Percentiles rank a stretch among this genome's conserved stretches.
Evolutionary conservation across 2,797 vertebrate genomes (phyloP).

Genomic region (Hydrophis major): DNA sequence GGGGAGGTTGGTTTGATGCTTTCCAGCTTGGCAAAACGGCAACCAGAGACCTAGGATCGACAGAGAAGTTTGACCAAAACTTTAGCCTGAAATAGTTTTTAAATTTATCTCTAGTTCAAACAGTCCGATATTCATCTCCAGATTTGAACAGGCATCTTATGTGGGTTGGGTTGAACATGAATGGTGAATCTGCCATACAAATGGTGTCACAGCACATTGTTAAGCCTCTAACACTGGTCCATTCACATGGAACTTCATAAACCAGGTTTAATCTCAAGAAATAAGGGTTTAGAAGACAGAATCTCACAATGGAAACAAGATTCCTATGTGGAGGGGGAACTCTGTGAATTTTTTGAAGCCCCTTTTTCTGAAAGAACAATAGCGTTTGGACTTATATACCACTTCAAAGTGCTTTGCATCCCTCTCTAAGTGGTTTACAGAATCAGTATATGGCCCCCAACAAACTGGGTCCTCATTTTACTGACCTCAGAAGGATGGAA

Average conservation of each 20-base stretch:
- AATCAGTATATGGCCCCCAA: no score
- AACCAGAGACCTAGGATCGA: background rate
- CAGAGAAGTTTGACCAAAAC: background rate
- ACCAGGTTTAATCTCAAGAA: background rate
- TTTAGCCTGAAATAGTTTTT: background rate
- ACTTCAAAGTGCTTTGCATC: no score
- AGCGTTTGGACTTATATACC: no score
- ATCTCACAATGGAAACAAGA: background rate
- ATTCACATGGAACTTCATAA: background rate
- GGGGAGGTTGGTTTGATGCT: background rate
- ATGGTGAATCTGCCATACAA: background rate
- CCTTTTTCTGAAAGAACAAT: background rate
- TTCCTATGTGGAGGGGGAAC: no score
- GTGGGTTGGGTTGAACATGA: background rate
- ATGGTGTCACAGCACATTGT: background rate
- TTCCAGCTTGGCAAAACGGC: background rate
- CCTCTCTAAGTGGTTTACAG: no score
- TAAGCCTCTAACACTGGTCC: background rate
- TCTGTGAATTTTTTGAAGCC: background rate
- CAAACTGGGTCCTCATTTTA: no score
- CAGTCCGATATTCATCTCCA: background rate
- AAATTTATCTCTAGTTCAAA: background rate
- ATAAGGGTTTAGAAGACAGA: background rate
- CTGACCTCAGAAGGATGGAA: no score
- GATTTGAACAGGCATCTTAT: background rate